These are phyloP conservation scores for Drosophila buzzatii DNA, from an alignment of 2,888 invertebrate genomes.

Conservation along the genomic window DNA sequence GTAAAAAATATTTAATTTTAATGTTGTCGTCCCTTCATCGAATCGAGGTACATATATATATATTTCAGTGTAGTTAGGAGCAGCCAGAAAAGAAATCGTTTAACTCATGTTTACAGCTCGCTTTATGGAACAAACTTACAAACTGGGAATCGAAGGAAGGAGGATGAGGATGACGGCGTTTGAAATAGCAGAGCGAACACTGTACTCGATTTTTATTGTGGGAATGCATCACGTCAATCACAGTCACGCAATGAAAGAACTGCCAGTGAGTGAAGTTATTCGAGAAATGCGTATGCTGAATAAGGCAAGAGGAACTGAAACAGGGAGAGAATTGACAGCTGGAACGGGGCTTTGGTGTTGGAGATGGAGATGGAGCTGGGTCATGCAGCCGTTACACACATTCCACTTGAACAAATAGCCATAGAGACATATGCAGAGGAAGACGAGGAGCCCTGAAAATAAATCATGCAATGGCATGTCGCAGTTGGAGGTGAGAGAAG, in stretches of 20 bases:
- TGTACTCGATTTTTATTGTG: constrained; percentile 44
- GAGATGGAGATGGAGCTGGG: constrained; percentile 9
- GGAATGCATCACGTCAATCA: constrained; percentile 59
- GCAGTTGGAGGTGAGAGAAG: constrained; percentile 7
- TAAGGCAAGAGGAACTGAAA: constrained; percentile 1
- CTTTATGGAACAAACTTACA: constrained; percentile 42
- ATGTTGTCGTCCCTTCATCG: constrained; percentile 64
- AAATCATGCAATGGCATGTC: constrained; percentile 62
- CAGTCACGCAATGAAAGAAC: constrained; percentile 26
- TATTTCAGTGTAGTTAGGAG: constrained; percentile 1
- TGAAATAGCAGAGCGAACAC: constrained; percentile 14
- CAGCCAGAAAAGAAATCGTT: constrained; percentile 38
- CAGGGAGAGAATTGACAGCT: not conserved
- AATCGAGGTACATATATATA: constrained; percentile 9
- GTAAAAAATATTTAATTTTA: constrained; percentile 75
- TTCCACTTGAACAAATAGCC: constrained; percentile 62
- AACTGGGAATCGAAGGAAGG: not conserved
- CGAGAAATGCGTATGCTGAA: constrained; percentile 36
- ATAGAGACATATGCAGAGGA: constrained; percentile 25
- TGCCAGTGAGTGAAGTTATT: constrained; percentile 51
- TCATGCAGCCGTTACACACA: constrained; percentile 47
- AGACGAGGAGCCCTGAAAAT: constrained; percentile 16
- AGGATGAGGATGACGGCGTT: not conserved
- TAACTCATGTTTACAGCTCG: constrained; percentile 67
- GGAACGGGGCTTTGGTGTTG: not conserved